These are phyloP conservation scores for Bellardia bayeri DNA, from an alignment of 2,888 invertebrate species.

Conservation along the genomic window DNA sequence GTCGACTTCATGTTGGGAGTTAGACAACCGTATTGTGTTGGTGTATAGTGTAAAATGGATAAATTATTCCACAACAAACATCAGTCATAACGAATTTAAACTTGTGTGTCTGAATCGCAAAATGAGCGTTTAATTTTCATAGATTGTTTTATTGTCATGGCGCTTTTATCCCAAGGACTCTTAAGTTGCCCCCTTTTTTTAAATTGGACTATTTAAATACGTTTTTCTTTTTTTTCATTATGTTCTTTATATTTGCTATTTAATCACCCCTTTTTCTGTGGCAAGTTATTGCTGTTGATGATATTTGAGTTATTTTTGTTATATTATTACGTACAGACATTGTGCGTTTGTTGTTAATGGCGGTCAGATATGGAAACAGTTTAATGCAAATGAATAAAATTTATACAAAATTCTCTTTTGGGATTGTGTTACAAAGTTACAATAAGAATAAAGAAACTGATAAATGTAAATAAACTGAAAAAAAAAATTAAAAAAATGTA, in stretches of 20 bases:
- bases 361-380: constrained; percentile 56
- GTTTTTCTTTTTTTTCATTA: constrained; percentile 17
- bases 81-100: constrained; percentile 2
- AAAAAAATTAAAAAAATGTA: constrained; percentile 3
- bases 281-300: not conserved
- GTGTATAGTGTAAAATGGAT: too few species aligned
- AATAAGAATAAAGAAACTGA: not conserved
- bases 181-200: constrained; percentile 24
- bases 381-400: constrained; percentile 65
- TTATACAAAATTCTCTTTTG: constrained; percentile 31
- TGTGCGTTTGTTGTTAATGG: constrained; percentile 45
- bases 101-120: not conserved
- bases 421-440: constrained; percentile 1
- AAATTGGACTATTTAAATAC: constrained; percentile 39
- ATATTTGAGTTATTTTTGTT: constrained; percentile 30
- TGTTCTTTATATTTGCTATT: not conserved
- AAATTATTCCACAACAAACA: not conserved
- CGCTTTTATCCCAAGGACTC: not conserved
- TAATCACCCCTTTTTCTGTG: constrained; percentile 17
- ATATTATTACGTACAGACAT: constrained; percentile 7
- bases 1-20: too few species aligned
- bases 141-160: constrained; percentile 4
- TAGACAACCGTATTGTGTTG: too few species aligned
- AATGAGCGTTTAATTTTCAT: constrained; percentile 20
- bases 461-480: not conserved